These are phyloP conservation scores for Gymnoscelis rufifasciata DNA, from an alignment of 2,888 invertebrate genomes.

Conservation along the genomic window DNA sequence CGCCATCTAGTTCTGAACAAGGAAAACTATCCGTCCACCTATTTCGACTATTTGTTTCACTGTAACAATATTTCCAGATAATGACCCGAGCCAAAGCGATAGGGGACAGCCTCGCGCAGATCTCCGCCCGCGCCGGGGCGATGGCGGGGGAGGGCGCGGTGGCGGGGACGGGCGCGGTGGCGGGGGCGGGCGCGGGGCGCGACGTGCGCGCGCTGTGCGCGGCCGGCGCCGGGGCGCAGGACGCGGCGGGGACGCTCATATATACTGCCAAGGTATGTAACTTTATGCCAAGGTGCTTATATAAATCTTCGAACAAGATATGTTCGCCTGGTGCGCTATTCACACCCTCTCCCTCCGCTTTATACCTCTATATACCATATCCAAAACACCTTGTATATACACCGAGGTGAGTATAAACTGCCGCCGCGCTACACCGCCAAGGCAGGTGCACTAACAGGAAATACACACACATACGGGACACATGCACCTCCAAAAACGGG, in stretches of 20 bases:
- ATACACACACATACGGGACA: too few species aligned
- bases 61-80: constrained; percentile 33
- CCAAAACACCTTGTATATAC: too few species aligned
- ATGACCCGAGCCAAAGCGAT: constrained; percentile 44
- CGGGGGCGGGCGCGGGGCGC: constrained; percentile 29
- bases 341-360: too few species aligned
- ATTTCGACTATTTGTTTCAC: too few species aligned
- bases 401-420: too few species aligned
- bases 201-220: constrained; percentile 28
- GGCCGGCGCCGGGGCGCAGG: constrained; percentile 37
- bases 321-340: too few species aligned
- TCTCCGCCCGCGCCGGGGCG: constrained; percentile 35
- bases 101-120: constrained; percentile 46
- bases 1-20: too few species aligned
- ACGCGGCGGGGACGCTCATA: constrained; percentile 43
- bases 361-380: too few species aligned
- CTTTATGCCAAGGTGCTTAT: background rate
- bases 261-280: constrained; percentile 49
- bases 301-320: too few species aligned
- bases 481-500: too few species aligned
- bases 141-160: background rate
- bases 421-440: background rate
- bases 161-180: constrained; percentile 25
- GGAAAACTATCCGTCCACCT: too few species aligned
- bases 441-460: background rate